Conservation (phyloP, 1,140 invertebrate genomes). For the Temnothorax longispinosus region DNA sequence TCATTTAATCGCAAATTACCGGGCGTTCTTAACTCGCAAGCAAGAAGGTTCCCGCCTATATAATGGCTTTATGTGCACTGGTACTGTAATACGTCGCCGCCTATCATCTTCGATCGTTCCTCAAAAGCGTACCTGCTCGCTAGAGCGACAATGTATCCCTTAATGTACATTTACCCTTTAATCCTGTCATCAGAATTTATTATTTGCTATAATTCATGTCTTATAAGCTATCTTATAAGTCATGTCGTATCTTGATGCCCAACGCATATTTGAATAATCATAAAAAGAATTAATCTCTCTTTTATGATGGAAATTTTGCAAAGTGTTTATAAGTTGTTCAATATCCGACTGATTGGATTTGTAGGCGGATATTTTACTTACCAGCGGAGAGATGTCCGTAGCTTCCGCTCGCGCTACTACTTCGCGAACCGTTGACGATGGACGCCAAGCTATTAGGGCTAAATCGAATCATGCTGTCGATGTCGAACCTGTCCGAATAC, state of each 20-base stretch:
- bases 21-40: conserved; percentile 66
- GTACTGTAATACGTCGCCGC: conserved; percentile 26
- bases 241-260: neutral
- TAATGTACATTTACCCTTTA: neutral
- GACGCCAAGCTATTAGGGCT: conserved; percentile 97
- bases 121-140: neutral
- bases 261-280: neutral
- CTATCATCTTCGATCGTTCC: neutral
- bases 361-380: conserved; percentile 75
- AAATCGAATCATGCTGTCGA: conserved; percentile 97
- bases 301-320: neutral
- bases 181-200: neutral
- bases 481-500: conserved; percentile 97
- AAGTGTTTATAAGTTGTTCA: neutral
- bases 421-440: conserved; percentile 95
- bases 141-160: neutral
- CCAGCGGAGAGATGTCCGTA: conserved; percentile 97
- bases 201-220: neutral
- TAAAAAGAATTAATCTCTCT: neutral
- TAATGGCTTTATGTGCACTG: conserved; percentile 39
- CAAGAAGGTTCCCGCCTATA: conserved; percentile 60
- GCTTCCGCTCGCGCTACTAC: conserved; percentile 95
- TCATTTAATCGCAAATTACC: conserved; percentile 78
- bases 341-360: neutral
- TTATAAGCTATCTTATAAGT: too few species aligned